Evolutionary conservation across 2,113 vertebrate species (phyloP).

Genomic region (Rhodinocichla rosea): DNA sequence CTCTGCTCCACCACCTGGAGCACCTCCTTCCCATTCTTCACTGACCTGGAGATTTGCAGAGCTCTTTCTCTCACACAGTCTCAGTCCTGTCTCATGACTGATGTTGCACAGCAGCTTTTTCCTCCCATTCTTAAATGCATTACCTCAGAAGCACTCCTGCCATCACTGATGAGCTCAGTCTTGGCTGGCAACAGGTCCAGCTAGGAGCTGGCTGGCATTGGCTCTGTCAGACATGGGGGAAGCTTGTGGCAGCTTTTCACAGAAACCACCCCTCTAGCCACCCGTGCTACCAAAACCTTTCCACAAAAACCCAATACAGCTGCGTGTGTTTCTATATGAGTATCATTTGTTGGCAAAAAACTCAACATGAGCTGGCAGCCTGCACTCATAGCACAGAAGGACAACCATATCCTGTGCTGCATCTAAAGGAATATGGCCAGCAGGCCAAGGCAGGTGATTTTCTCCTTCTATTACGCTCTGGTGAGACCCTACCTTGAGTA

Average conservation of each 20-base stretch:
- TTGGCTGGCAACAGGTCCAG: fast-evolving
- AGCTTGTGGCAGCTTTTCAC: neutral
- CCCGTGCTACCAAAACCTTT: neutral
- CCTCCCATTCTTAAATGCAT: fast-evolving
- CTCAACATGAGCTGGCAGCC: neutral
- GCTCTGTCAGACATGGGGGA: neutral
- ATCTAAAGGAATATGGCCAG: neutral
- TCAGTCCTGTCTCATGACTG: neutral
- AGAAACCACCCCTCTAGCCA: neutral
- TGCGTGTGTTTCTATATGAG: neutral
- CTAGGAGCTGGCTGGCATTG: neutral
- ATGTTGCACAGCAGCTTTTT: neutral
- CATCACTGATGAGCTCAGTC: neutral
- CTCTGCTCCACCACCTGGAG: neutral
- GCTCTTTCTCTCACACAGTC: neutral
- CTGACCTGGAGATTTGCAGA: neutral
- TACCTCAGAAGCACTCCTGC: neutral
- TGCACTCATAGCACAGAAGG: neutral
- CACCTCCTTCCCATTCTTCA: neutral
- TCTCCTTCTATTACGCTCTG: neutral
- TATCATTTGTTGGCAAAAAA: neutral
- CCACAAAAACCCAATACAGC: neutral
- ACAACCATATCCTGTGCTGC: neutral
- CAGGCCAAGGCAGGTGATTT: neutral
- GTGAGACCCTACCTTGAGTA: neutral